These are phyloP conservation scores for Oriolus oriolus DNA, from an alignment of 2,113 vertebrate genomes.

Conservation along the genomic window DNA sequence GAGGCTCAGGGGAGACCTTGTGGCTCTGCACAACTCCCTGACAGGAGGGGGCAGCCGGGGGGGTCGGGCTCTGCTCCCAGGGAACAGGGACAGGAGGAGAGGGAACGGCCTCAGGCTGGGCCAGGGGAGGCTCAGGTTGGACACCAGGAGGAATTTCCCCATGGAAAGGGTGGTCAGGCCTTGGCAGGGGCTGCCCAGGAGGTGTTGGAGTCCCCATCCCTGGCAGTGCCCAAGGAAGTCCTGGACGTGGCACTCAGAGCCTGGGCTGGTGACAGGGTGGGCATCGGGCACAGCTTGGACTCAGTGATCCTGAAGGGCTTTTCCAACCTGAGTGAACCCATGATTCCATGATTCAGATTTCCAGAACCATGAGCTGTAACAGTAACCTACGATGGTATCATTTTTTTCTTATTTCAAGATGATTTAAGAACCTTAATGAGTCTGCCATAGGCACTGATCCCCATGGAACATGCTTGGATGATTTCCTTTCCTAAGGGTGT, in stretches of 20 bases:
- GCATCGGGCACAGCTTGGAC: rapidly evolving
- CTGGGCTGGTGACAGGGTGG: neutral
- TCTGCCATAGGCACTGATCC: neutral
- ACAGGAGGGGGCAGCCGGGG: neutral
- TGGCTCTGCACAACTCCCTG: neutral
- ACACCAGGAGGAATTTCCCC: rapidly evolving
- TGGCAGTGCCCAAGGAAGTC: neutral
- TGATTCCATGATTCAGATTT: neutral
- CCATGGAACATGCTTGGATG: neutral
- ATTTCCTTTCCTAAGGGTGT: neutral
- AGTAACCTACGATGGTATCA: neutral
- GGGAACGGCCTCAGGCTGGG: neutral
- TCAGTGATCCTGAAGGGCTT: rapidly evolving
- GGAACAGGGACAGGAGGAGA: neutral
- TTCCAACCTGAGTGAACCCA: neutral
- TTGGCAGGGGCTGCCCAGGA: neutral
- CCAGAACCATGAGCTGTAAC: neutral
- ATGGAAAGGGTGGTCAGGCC: neutral
- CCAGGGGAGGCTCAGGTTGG: neutral
- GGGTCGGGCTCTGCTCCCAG: neutral
- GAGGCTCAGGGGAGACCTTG: neutral
- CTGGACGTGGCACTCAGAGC: rapidly evolving
- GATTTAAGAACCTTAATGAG: neutral
- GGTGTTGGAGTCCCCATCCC: neutral
- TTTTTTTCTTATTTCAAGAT: neutral